Base-by-base conservation (phyloP, 2,113 vertebrate species). In the Eulacestoma nigropectus region DNA sequence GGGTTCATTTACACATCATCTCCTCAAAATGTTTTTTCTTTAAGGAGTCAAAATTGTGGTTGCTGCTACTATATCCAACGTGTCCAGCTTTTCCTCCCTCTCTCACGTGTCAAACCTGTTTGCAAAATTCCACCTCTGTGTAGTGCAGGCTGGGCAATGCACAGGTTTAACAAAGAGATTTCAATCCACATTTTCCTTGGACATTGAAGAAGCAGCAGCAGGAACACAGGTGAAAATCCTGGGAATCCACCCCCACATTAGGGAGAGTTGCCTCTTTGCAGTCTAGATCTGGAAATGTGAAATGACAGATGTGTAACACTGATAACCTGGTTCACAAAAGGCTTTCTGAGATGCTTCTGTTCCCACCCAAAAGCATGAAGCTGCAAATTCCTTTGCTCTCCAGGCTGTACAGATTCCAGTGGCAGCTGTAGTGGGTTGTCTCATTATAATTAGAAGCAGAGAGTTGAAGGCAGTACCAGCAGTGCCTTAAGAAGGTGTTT, bases 161-260 rank as follows among this genome's bases (percentile, higher is more conserved):
- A 50, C 27, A 62, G 17, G 16, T 29, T 88, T 86, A 95, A 63
- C 33, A 22, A 2, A 22, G 44, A 80, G n/a, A 64, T 64, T 60
- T 73, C n/a, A 84, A 33, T 50, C 44, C 65, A 42, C 7, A 1
- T 46, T 33, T 74, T 33, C 7, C 20, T 63, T 78, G 18, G 76
- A 67, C 46, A 33, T 23, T 33, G 49, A 75, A 39, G 46, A 44
- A 81, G 56, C 5, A 87, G 47, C 16, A 83, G 42, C 32, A 76
- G n/a, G 39, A 84, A 35, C 17, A 29, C 49, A 13, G n/a, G 53
- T 57, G 46, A 81, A 73, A 81, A 53, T 41, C 42, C 69, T 13
- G 16, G 57, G 55, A 83, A 68, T 50, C 29, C 75, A 65, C 7
- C 13, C 39, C 30, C 44, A n/a, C 0, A 0, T 50, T 10, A 60